phyloP scores from a whole-genome alignment of 92 coral and sea anemone species.

The Pocillopora grandis region DNA sequence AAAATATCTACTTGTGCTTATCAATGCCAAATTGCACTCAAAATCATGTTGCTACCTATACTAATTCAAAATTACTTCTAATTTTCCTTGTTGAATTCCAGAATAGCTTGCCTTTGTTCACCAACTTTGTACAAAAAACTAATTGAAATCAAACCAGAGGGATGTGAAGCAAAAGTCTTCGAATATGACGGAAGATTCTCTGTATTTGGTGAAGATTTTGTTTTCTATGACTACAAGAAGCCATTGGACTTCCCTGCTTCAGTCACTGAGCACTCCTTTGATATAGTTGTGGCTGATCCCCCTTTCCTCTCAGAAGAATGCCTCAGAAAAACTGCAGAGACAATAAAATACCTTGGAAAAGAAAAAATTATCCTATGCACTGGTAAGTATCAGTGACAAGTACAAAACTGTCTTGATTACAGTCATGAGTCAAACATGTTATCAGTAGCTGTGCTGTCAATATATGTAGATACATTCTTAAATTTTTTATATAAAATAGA shows the following conservation, averaged over 20 bases:
- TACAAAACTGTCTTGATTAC: neutral
- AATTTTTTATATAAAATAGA: too few species aligned
- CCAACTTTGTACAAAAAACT: slow-evolving; percentile 77
- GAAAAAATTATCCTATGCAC: slow-evolving; percentile 72
- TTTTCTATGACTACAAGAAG: slow-evolving; percentile 65
- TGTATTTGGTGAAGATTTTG: slow-evolving; percentile 66
- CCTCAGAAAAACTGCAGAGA: slow-evolving; percentile 55
- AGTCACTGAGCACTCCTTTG: slow-evolving; percentile 55
- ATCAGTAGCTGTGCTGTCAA: too few species aligned
- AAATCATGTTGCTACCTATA: too few species aligned
- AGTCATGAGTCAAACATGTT: neutral
- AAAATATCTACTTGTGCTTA: too few species aligned
- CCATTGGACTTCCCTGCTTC: slow-evolving; percentile 29
- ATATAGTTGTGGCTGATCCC: slow-evolving; percentile 77
- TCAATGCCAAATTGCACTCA: too few species aligned
- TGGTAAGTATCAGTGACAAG: slow-evolving; percentile 34
- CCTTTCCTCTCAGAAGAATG: slow-evolving; percentile 81
- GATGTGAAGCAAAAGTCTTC: slow-evolving; percentile 60
- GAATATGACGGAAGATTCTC: slow-evolving; percentile 76
- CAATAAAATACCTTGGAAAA: slow-evolving; percentile 67
- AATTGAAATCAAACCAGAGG: slow-evolving; percentile 42
- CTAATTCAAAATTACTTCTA: neutral
- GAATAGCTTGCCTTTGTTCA: slow-evolving; percentile 78
- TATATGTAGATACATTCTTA: too few species aligned
- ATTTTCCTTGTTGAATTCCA: neutral